Conservation (phyloP, 2,888 invertebrate genomes). For the Micropterix aruncella region DNA sequence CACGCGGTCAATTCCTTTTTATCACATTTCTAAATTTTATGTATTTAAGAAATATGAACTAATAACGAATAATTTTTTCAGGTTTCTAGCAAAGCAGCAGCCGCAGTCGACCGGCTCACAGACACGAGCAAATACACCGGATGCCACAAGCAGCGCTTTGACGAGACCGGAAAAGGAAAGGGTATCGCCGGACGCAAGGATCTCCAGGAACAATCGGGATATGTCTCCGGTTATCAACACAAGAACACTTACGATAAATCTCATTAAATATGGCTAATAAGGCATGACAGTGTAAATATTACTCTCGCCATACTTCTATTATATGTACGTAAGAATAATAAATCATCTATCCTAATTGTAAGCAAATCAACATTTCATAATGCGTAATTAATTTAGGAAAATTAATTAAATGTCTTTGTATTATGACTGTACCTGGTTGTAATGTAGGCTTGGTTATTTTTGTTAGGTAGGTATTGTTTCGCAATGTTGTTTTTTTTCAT, state of each 20-base stretch:
- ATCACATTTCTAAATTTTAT: too few species aligned
- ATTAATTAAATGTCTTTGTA: too few species aligned
- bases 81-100: slow-evolving; percentile 20
- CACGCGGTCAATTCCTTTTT: too few species aligned
- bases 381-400: too few species aligned
- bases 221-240: slow-evolving; percentile 75
- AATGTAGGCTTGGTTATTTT: too few species aligned
- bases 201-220: slow-evolving; percentile 56
- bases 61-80: slow-evolving; percentile 19
- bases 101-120: slow-evolving; percentile 61
- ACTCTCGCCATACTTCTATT: slow-evolving; percentile 4
- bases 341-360: too few species aligned
- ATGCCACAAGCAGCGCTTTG: slow-evolving; percentile 76
- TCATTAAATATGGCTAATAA: slow-evolving; percentile 22
- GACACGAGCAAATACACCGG: slow-evolving; percentile 83
- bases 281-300: background rate
- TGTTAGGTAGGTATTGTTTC: too few species aligned
- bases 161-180: slow-evolving; percentile 72
- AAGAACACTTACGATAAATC: slow-evolving; percentile 60
- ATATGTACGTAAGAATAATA: slow-evolving; percentile 7
- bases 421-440: too few species aligned
- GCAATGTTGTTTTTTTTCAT: too few species aligned
- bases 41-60: too few species aligned
- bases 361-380: too few species aligned
- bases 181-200: slow-evolving; percentile 76